phyloP scores from a whole-genome alignment of 2,113 vertebrate species.

The Sinosuthora webbiana region DNA sequence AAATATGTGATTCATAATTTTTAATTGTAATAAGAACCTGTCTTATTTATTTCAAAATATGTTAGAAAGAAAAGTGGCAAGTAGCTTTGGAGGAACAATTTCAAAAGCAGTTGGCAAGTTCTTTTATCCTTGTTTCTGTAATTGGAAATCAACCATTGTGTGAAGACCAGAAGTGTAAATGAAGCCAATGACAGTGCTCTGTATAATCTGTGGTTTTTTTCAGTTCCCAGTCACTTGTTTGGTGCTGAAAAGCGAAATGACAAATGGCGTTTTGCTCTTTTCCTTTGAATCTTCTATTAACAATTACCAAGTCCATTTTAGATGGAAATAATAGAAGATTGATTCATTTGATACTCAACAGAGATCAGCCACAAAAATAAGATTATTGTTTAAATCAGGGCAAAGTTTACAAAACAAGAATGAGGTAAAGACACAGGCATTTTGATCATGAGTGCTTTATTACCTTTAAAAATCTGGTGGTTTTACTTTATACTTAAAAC shows the following conservation, averaged over 20 bases:
- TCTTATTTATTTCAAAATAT: neutral
- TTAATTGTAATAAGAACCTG: neutral
- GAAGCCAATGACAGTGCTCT: neutral
- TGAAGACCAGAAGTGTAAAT: neutral
- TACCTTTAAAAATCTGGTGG: neutral
- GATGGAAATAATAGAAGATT: neutral
- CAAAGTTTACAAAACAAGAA: neutral
- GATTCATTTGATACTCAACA: neutral
- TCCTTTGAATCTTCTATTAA: neutral
- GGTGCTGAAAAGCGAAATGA: neutral
- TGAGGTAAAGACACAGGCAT: neutral
- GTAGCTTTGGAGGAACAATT: neutral
- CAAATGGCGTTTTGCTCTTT: neutral
- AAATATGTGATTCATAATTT: neutral
- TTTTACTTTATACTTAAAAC: neutral
- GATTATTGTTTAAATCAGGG: neutral
- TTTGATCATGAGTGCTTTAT: neutral
- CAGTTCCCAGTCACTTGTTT: slow-evolving; percentile 5
- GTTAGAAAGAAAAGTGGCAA: neutral
- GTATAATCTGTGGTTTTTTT: neutral
- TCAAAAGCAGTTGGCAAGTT: neutral
- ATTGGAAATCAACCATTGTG: neutral
- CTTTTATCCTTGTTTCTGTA: neutral
- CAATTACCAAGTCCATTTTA: neutral
- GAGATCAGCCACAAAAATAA: neutral